phyloP scores from a whole-genome alignment of 2,888 invertebrate species.

The Dorcus parallelipipedus region DNA sequence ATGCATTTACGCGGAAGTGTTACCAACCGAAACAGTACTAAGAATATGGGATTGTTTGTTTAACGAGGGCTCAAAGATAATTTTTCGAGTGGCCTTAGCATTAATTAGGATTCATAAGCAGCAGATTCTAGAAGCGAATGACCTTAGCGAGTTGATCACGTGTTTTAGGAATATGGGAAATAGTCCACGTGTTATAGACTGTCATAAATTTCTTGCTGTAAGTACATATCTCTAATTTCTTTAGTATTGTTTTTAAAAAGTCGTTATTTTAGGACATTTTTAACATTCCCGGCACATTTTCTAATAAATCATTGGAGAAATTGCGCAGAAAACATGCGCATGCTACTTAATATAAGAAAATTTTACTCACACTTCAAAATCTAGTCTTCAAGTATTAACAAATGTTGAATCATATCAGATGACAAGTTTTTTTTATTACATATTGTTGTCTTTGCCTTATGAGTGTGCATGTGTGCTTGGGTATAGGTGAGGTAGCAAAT shows the following conservation, averaged over 20 bases:
- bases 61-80: conserved; percentile 89
- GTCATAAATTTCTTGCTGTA: conserved; percentile 88
- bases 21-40: conserved; percentile 90
- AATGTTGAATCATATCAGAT: conserved; percentile 8
- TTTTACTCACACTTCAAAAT: conserved; percentile 9
- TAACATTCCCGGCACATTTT: conserved; percentile 74
- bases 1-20: conserved; percentile 88
- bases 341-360: conserved; percentile 10
- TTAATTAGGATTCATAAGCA: conserved; percentile 72
- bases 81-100: conserved; percentile 85
- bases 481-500: too few species aligned
- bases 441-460: neutral
- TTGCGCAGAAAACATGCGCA: conserved; percentile 53
- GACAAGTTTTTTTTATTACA: neutral
- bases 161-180: conserved; percentile 80
- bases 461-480: too few species aligned
- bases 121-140: conserved; percentile 71
- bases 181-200: conserved; percentile 74
- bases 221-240: conserved; percentile 25
- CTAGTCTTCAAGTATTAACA: conserved; percentile 13
- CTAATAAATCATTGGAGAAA: conserved; percentile 62
- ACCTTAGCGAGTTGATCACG: conserved; percentile 76
- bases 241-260: neutral
- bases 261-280: conserved; percentile 69
- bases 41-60: conserved; percentile 96